Percentiles rank a stretch among this genome's conserved stretches.
These are phyloP conservation scores for Hemibagrus guttatus DNA, from an alignment of 2,797 vertebrate genomes.

Conservation along the genomic window DNA sequence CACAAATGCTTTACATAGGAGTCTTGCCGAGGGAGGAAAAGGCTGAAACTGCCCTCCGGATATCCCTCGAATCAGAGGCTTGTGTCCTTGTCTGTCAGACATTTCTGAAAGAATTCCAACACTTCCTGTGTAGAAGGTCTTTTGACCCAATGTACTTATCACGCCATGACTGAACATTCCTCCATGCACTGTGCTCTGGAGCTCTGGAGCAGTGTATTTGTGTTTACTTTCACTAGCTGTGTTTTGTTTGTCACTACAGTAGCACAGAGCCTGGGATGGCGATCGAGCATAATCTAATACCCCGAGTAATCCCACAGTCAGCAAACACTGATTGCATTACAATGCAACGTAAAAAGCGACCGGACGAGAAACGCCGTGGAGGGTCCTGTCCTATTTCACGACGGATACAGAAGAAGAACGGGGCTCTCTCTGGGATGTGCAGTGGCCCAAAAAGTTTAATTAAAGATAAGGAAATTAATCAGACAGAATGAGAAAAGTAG, in stretches of 20 bases:
- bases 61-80: slow-evolving; percentile 51
- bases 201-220: slow-evolving; percentile 37
- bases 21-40: slow-evolving; percentile 34
- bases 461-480: slow-evolving; percentile 23
- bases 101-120: slow-evolving; percentile 65
- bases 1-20: slow-evolving; percentile 32
- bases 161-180: slow-evolving; percentile 62
- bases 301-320: not conserved
- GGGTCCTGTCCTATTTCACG: slow-evolving; percentile 6
- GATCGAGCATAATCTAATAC: slow-evolving; percentile 26
- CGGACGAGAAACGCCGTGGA: slow-evolving; percentile 5
- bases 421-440: not conserved
- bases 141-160: slow-evolving; percentile 71
- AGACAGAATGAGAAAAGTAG: slow-evolving; percentile 16
- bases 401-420: slow-evolving; percentile 5
- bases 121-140: slow-evolving; percentile 69
- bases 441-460: slow-evolving; percentile 12
- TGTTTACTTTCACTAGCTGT: slow-evolving; percentile 7
- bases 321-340: not conserved
- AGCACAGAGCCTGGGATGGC: not conserved
- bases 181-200: slow-evolving; percentile 24
- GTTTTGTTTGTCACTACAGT: not conserved
- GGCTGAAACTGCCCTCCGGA: slow-evolving; percentile 51
- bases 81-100: slow-evolving; percentile 63
- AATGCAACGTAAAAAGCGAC: not conserved